Conservation (phyloP, 2,888 invertebrate genomes). For the Tholera decimalis region DNA sequence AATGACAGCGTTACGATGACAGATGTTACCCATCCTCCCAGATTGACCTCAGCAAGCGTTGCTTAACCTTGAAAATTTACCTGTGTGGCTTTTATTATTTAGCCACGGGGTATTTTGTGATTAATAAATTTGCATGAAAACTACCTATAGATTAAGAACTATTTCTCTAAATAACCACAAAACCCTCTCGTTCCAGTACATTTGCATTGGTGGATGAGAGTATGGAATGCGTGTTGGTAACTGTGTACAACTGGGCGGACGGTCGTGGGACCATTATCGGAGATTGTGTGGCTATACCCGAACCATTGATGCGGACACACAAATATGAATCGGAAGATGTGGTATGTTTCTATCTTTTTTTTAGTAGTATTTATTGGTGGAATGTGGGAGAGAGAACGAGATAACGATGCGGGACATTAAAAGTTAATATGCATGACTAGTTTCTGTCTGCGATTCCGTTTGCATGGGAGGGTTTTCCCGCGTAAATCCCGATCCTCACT, state of each 20-base stretch:
- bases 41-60: no score
- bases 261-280: conserved; percentile 96
- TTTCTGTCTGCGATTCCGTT: no score
- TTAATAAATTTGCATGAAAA: conserved; percentile 1
- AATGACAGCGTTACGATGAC: no score
- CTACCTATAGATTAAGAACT: neutral
- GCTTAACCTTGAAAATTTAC: no score
- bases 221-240: conserved; percentile 94
- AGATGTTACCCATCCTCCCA: no score
- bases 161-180: conserved; percentile 1
- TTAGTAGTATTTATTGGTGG: neutral
- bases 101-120: no score
- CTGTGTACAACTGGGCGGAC: conserved; percentile 96
- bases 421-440: no score
- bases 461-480: no score
- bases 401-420: no score
- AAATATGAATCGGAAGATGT: conserved; percentile 79
- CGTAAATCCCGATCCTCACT: no score
- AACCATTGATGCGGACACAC: conserved; percentile 93
- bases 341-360: conserved; percentile 63
- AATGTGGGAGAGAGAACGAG: no score
- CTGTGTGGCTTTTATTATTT: no score
- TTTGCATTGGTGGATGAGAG: conserved; percentile 95
- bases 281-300: conserved; percentile 95
- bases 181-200: conserved; percentile 90